Base-by-base conservation (phyloP, 2,888 invertebrate species). In the Blastobasis adustella region DNA sequence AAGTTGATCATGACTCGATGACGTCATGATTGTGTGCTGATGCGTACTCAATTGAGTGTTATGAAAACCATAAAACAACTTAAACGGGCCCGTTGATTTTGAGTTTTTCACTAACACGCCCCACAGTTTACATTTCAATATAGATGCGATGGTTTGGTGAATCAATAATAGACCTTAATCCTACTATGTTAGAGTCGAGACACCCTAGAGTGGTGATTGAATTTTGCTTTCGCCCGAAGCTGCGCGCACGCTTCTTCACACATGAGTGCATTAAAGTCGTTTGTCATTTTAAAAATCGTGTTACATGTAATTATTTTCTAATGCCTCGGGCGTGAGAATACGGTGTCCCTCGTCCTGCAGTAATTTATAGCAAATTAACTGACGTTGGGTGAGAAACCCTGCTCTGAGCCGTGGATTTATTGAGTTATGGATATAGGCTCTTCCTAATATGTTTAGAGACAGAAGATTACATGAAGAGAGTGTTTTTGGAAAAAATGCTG, bases 41-140 rank as follows among this genome's bases (percentile, higher is more conserved):
- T 42, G 42, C 38, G 49, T 50, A 72, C 76, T 82, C 81, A 86
- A 87, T 86, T 82, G 83, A 74, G 72, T 87, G 85, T 86, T 82
- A 83, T 77, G 69, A 64, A 83, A 83, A 81, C 83, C 83, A 85
- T 84, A 85, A 76, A 82, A 82, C 79, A 80, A 70, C 58, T 63
- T 73, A 76, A 77, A 79, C 69, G 72, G 66, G 64, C 63, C 60
- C 66, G 66, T 71, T 71, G 68, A 71, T 68, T 63, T 23, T 23
- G 23, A 23, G 23, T 23, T 23, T 66, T 66, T 77, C 72, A 71
- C 54, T 63, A 73, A 69, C 73, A 82, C 82, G 80, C 84, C 85
- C 81, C 72, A 59, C 54, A 79, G 79, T 79, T 82, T 79, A 80
- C 68, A 79, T 74, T 73, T 71, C 67, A 76, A 76, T 82, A 79